phyloP scores from a whole-genome alignment of 2,888 invertebrate species.

The Cabera pusaria region DNA sequence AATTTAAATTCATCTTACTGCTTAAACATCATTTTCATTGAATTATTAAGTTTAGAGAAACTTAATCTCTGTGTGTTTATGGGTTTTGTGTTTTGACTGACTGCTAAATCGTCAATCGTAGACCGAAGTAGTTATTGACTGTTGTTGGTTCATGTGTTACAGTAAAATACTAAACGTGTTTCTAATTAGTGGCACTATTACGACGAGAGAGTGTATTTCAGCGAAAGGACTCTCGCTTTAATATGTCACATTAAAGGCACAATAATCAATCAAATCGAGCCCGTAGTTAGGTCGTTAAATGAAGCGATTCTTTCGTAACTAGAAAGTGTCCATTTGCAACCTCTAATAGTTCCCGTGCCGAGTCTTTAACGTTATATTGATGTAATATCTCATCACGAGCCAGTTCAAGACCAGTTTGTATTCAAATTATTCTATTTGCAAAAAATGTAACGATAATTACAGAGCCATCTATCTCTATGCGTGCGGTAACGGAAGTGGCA shows the following conservation, averaged over 20 bases:
- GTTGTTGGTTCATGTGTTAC: too few relatives aligned
- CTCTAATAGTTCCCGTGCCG: conserved; percentile 28
- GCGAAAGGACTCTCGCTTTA: conserved; percentile 47
- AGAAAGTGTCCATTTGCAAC: conserved; percentile 62
- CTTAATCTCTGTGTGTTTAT: too few relatives aligned
- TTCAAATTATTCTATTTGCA: conserved; percentile 25
- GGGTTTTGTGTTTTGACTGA: not conserved
- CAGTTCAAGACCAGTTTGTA: conserved; percentile 9
- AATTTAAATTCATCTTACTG: too few relatives aligned
- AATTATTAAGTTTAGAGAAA: too few relatives aligned
- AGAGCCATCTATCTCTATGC: conserved; percentile 26
- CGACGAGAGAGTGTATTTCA: too few relatives aligned
- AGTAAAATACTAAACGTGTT: too few relatives aligned
- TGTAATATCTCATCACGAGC: conserved; percentile 4
- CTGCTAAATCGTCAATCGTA: too few relatives aligned
- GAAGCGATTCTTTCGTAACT: conserved; percentile 71
- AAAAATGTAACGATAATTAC: conserved; percentile 17
- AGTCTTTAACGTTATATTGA: conserved; percentile 9
- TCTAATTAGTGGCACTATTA: too few relatives aligned
- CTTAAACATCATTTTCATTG: too few relatives aligned
- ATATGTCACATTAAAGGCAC: conserved; percentile 50
- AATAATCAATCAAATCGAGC: conserved; percentile 55
- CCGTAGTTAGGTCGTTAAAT: conserved; percentile 63
- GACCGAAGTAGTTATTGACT: too few relatives aligned
- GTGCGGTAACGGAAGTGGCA: conserved; percentile 38